Evolutionary conservation across 2,888 invertebrate species (phyloP), one percentile per base, ranked within the genome.

Genomic region (Torymus aiolomorphi): DNA sequence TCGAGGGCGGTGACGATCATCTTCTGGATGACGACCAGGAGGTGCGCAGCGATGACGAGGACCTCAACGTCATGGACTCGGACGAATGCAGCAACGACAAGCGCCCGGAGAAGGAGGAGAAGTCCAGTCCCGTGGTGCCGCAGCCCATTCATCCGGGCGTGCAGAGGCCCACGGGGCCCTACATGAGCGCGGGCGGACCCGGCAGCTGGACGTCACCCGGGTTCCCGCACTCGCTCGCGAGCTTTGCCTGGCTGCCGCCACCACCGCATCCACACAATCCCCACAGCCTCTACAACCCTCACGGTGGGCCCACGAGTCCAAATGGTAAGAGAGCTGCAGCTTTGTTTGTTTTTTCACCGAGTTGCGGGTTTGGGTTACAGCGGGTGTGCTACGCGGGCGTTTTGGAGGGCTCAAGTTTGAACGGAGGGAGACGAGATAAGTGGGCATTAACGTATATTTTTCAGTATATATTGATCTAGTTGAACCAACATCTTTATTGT

Each of bases 171-270:
- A 84, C 91, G 93, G 83, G 67, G 2, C 67, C 75, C 92, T 93
- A 85, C 91, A 90, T 85, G 86, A 90, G 76, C 93, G 93, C 81
- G 18, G 93, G 42, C 8, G 42, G 42, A 42, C 93, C 84, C 0
- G 77, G 88, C 89, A 76, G 89, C 51, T 90, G 91, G 87, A 89
- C 87, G 82, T 89, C 91, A 73, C 88, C 90, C 80, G 90, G 89
- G 83, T 90, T 90, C 85, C 89, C 90, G 81, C 90, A 90, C 87
- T 87, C 89, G 63, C 85, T 94, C 83, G 92, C 94, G 20, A 94
- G 94, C 79, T 94, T 94, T 84, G 93, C 94, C 18, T 94, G 94
- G 92, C 92, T 94, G 90, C 92, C 93, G 74, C 93, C 92, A 14
- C 93, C 93, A 69, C 93, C 92, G 18, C 92, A 89, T 56, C 92